phyloP scores from a whole-genome alignment of 92 coral and sea anemone genomes.

The Nematostella vectensis region DNA sequence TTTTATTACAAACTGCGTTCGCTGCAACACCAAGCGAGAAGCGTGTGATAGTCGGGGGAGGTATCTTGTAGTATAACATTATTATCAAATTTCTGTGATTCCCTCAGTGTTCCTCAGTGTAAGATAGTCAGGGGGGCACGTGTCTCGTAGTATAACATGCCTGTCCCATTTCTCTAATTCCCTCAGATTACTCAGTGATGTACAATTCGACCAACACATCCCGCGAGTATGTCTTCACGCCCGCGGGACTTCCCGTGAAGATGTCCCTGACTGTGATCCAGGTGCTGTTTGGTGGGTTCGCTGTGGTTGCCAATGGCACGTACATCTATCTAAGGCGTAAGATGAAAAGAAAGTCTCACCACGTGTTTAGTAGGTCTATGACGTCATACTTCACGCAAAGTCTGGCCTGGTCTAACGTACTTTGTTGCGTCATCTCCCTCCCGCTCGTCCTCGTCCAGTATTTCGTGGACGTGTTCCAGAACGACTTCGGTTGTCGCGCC shows the following conservation, averaged over 20 bases:
- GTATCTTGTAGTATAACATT: too few relatives aligned
- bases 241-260: neutral
- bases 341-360: neutral
- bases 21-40: too few relatives aligned
- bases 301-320: constrained; percentile 8
- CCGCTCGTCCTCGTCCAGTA: constrained; percentile 8
- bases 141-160: too few relatives aligned
- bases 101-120: too few relatives aligned
- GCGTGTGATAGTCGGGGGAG: too few relatives aligned
- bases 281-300: neutral
- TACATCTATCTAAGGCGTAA: constrained; percentile 4
- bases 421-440: constrained; percentile 2
- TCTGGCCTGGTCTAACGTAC: constrained; percentile 14
- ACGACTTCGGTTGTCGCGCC: constrained; percentile 8
- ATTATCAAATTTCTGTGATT: too few relatives aligned
- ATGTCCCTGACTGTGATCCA: neutral
- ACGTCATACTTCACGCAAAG: constrained; percentile 1
- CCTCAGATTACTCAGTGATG: too few relatives aligned
- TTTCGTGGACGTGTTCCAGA: constrained; percentile 9
- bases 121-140: too few relatives aligned
- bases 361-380: constrained; percentile 4
- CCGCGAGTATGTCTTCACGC: neutral
- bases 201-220: neutral
- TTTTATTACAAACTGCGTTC: too few relatives aligned
- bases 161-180: too few relatives aligned